These are phyloP conservation scores for Butastur rufipennis DNA, from an alignment of 2,113 vertebrate species.

Conservation along the genomic window DNA sequence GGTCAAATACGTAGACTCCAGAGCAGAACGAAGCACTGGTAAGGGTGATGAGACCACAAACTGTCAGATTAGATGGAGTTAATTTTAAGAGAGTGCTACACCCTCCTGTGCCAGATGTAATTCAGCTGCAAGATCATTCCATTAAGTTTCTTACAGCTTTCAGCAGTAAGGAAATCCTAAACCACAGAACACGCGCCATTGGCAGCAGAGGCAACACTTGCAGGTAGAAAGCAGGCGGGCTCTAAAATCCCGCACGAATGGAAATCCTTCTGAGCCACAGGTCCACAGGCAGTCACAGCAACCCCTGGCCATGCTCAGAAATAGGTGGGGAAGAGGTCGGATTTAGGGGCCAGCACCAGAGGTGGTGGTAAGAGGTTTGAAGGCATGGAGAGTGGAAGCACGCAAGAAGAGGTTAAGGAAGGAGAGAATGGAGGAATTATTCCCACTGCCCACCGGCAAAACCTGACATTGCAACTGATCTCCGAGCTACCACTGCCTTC, in stretches of 20 bases:
- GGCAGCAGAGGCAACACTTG: not conserved
- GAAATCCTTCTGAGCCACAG: not conserved
- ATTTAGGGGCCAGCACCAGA: not conserved
- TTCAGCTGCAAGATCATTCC: not conserved
- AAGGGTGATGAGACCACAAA: not conserved
- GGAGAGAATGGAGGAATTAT: not conserved
- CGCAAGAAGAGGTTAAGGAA: rapidly evolving
- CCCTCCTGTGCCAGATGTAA: not conserved
- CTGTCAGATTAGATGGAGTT: not conserved
- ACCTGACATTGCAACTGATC: not conserved
- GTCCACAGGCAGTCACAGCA: not conserved
- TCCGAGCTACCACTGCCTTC: not conserved
- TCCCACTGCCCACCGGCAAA: not conserved
- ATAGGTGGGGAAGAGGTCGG: not conserved
- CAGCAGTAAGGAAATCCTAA: not conserved
- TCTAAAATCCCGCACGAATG: not conserved
- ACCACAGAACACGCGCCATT: not conserved
- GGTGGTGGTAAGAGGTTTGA: not conserved
- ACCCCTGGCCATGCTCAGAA: not conserved
- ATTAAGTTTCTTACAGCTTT: not conserved
- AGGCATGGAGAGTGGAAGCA: not conserved
- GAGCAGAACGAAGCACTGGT: not conserved
- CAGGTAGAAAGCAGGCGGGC: not conserved
- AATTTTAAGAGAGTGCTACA: not conserved
- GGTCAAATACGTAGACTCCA: not conserved